A percentile compares a stretch with the other conserved stretches of the same genome.
Conservation (phyloP, 64 coral and sea anemone genomes). For the Dendronephthya gigantea region DNA sequence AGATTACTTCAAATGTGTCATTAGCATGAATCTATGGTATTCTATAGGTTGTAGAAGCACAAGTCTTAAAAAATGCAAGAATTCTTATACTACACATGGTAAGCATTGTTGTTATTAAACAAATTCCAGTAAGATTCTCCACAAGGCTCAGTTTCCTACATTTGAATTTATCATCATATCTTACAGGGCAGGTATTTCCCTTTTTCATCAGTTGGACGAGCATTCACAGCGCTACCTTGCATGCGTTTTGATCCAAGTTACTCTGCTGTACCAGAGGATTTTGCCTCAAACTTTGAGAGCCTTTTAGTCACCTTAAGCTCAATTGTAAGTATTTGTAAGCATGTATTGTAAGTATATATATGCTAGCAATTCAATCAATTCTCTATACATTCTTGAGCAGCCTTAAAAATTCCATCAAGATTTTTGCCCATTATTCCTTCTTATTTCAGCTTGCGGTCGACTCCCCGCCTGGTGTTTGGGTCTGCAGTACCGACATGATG, state of each 20-base stretch:
- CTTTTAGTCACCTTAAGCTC: constrained; percentile 47
- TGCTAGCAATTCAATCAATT: neutral
- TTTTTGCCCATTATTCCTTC: neutral
- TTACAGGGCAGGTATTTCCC: constrained; percentile 72
- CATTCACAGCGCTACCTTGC: constrained; percentile 59
- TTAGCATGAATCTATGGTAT: neutral
- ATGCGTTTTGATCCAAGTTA: neutral
- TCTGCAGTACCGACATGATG: constrained; percentile 91
- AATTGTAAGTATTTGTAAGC: constrained; percentile 57
- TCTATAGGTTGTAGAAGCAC: constrained; percentile 51
- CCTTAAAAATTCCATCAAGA: too few species aligned
- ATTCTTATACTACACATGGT: constrained; percentile 97
- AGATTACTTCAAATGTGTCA: neutral
- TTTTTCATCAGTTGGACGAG: constrained; percentile 70
- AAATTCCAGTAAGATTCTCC: neutral
- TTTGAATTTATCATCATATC: neutral
- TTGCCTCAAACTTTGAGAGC: constrained; percentile 57
- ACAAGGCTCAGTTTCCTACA: too few species aligned
- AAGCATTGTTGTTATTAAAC: neutral
- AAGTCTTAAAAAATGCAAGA: constrained; percentile 62
- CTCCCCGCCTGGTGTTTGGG: constrained; percentile 62
- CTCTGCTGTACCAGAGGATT: constrained; percentile 35
- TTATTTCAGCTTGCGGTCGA: constrained; percentile 21
- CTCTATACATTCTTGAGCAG: neutral
- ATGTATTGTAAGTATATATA: too few species aligned